These are phyloP conservation scores for Plodia interpunctella DNA, from an alignment of 1,140 invertebrate species.

Conservation along the genomic window DNA sequence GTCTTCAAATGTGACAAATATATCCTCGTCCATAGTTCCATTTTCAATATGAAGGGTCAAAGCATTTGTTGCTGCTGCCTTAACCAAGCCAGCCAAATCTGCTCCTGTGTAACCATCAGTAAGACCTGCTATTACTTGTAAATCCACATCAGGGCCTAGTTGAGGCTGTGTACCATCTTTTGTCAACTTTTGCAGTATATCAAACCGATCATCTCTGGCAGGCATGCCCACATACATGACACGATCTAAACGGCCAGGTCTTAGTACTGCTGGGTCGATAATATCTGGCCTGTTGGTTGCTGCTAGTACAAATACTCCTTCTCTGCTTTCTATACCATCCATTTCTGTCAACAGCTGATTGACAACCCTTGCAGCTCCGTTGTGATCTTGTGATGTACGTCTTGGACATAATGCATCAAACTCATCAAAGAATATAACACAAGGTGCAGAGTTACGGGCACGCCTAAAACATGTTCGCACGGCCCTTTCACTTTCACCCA, in stretches of 20 bases:
- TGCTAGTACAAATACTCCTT: constrained; percentile 95
- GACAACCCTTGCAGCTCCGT: constrained; percentile 89
- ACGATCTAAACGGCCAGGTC: constrained; percentile 96
- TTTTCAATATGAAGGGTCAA: constrained; percentile 78
- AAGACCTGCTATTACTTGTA: constrained; percentile 82
- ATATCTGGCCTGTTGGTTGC: constrained; percentile 98
- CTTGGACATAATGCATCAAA: constrained; percentile 97
- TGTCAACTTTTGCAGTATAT: constrained; percentile 94
- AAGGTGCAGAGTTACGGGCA: constrained; percentile 96
- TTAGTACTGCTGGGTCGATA: constrained; percentile 95
- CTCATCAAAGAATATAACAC: constrained; percentile 99
- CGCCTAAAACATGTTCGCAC: constrained; percentile 96
- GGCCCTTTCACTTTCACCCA: constrained; percentile 98
- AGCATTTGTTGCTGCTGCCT: constrained; percentile 88
- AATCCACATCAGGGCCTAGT: constrained; percentile 86
- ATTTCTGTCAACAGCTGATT: constrained; percentile 99
- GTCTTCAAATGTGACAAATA: constrained; percentile 72
- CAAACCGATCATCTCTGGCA: constrained; percentile 84
- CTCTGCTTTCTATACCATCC: constrained; percentile 95
- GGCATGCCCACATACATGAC: constrained; percentile 96
- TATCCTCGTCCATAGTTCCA: constrained; percentile 52
- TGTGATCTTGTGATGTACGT: constrained; percentile 85
- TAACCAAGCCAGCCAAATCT: constrained; percentile 87
- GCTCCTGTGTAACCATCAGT: constrained; percentile 94
- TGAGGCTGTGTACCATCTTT: constrained; percentile 90